These are phyloP conservation scores for Artibeus jamaicensis DNA, from an alignment of 2,797 vertebrate species.

Conservation along the genomic window DNA sequence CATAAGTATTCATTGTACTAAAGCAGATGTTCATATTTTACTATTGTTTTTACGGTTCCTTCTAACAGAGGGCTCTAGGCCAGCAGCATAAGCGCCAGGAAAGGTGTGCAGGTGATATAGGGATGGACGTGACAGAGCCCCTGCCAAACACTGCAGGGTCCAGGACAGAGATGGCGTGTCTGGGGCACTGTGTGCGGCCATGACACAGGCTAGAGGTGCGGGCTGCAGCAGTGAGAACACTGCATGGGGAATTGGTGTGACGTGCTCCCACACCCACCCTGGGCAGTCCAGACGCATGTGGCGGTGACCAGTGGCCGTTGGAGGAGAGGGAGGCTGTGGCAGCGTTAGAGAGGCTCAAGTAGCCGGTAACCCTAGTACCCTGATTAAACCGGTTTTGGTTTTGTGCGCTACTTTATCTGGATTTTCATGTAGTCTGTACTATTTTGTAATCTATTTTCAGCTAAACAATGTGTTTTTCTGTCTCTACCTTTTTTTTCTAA, in stretches of 20 bases:
- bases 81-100: background rate
- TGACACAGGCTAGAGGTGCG: background rate
- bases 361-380: background rate
- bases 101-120: too few species aligned
- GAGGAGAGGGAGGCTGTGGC: background rate
- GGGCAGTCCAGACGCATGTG: background rate
- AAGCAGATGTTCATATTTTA: background rate
- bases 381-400: background rate
- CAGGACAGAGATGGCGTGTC: background rate
- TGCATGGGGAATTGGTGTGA: accelerated
- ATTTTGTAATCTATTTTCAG: background rate
- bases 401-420: background rate
- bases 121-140: background rate
- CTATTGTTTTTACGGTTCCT: background rate
- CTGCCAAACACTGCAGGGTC: background rate
- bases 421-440: background rate
- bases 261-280: accelerated
- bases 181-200: background rate
- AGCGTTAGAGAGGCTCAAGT: background rate
- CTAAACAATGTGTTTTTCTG: background rate
- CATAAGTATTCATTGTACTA: background rate
- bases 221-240: background rate
- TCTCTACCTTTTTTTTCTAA: background rate
- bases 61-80: background rate
- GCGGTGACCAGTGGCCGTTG: background rate